Conservation (phyloP, 2,797 vertebrate species). For the Sternotherus odoratus region DNA sequence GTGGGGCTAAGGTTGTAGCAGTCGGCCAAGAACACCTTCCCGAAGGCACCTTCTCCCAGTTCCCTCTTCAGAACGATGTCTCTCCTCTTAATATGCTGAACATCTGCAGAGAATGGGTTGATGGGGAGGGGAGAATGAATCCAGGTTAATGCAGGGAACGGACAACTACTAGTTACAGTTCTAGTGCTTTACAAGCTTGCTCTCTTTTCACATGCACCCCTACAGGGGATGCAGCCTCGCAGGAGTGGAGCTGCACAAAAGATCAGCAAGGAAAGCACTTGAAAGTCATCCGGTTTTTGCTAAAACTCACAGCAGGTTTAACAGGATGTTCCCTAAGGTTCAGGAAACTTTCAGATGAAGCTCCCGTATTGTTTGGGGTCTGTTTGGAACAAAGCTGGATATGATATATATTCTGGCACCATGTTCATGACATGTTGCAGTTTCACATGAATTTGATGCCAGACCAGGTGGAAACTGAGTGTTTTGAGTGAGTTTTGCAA, state of each 20-base stretch:
- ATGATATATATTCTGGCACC: background rate
- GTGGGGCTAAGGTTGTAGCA: slow-evolving; percentile 98
- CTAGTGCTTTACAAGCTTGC: slow-evolving; percentile 31
- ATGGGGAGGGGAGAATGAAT: slow-evolving; percentile 51
- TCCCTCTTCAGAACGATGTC: slow-evolving; percentile 98
- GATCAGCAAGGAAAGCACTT: slow-evolving; percentile 21
- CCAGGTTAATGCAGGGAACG: slow-evolving; percentile 65
- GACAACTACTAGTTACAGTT: slow-evolving; percentile 65
- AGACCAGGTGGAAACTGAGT: background rate
- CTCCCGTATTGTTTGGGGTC: background rate
- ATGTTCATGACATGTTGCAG: background rate
- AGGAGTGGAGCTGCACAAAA: slow-evolving; percentile 52
- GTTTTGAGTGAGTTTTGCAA: background rate
- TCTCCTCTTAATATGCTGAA: slow-evolving; percentile 96
- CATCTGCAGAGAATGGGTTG: slow-evolving; percentile 83
- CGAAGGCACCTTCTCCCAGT: slow-evolving; percentile 96
- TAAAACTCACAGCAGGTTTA: background rate
- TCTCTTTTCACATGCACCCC: slow-evolving; percentile 29
- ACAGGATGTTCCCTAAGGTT: background rate
- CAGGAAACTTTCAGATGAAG: slow-evolving; percentile 2
- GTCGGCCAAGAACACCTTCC: slow-evolving; percentile 98
- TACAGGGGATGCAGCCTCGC: background rate
- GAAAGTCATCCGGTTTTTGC: background rate
- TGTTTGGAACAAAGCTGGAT: slow-evolving; percentile 12
- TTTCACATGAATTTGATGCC: background rate